A percentile compares a stretch with the other conserved stretches of the same genome.
Conservation (phyloP, 2,888 invertebrate genomes). For the Caenorhabditis angaria region DNA sequence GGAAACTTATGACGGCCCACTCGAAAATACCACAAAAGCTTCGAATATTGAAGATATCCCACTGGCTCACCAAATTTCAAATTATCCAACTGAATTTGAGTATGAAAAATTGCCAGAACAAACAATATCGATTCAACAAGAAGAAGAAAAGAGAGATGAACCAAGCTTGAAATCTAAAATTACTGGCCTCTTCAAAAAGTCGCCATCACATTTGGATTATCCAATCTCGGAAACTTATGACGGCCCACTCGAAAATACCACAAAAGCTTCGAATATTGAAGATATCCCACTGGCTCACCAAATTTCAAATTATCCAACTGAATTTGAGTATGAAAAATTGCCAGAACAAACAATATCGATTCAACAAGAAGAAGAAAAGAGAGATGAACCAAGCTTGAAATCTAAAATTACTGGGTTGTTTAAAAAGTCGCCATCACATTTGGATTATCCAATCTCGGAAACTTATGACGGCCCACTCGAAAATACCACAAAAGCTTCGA, state of each 20-base stretch:
- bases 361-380: slow-evolving; percentile 20
- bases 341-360: slow-evolving; percentile 14
- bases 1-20: slow-evolving; percentile 36
- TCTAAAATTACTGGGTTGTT: slow-evolving; percentile 28
- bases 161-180: slow-evolving; percentile 19
- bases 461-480: slow-evolving; percentile 48
- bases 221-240: slow-evolving; percentile 21
- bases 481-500: slow-evolving; percentile 24
- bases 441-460: slow-evolving; percentile 46
- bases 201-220: slow-evolving; percentile 20
- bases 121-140: slow-evolving; percentile 8
- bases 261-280: slow-evolving; percentile 23
- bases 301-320: slow-evolving; percentile 41
- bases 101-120: slow-evolving; percentile 27
- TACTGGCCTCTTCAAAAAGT: slow-evolving; percentile 29
- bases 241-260: slow-evolving; percentile 24
- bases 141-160: slow-evolving; percentile 27
- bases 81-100: slow-evolving; percentile 28
- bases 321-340: slow-evolving; percentile 15
- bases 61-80: slow-evolving; percentile 12
- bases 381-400: slow-evolving; percentile 18
- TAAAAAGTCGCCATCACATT: slow-evolving; percentile 40
- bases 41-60: slow-evolving; percentile 22
- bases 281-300: slow-evolving; percentile 40
- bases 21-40: slow-evolving; percentile 14